A percentile compares a stretch with the other conserved stretches of the same genome.
These are phyloP conservation scores for Leptatherina wallacei DNA, from an alignment of 2,797 vertebrate genomes.

Conservation along the genomic window DNA sequence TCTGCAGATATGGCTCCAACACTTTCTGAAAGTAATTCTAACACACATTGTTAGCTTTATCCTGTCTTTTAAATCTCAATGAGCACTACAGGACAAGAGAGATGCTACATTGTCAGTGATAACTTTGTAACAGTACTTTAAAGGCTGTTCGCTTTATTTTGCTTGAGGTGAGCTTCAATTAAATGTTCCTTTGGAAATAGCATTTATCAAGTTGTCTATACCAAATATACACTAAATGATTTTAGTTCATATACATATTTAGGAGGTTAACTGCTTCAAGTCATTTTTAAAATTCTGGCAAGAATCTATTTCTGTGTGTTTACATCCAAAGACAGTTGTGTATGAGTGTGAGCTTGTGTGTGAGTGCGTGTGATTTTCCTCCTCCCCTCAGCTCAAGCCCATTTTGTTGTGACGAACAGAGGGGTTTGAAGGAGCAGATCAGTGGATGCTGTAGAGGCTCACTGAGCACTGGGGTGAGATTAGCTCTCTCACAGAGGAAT, in stretches of 20 bases:
- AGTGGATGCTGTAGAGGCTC: conserved; percentile 78
- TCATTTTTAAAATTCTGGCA: not conserved
- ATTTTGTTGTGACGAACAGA: conserved; percentile 56
- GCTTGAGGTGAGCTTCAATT: not conserved
- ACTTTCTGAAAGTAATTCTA: conserved; percentile 62
- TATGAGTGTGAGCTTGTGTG: not conserved
- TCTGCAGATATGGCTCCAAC: conserved; percentile 52
- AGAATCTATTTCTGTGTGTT: conserved; percentile 36
- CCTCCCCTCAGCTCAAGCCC: conserved; percentile 30
- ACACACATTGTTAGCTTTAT: conserved; percentile 53
- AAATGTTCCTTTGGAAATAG: not conserved
- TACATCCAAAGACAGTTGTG: conserved; percentile 8
- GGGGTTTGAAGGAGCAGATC: conserved; percentile 79
- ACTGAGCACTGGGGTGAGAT: conserved; percentile 78
- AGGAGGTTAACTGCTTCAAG: not conserved
- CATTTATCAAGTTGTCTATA: not conserved
- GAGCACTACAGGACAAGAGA: not conserved
- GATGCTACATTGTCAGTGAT: conserved; percentile 7
- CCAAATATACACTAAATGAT: conserved; percentile 4
- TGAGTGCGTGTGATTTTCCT: conserved; percentile 7
- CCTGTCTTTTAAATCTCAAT: conserved; percentile 20
- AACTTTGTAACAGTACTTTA: conserved; percentile 12
- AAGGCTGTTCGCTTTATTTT: not conserved
- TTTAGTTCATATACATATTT: not conserved
- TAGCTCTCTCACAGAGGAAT: conserved; percentile 78